Evolutionary conservation across 1,140 invertebrate genomes (phyloP).

Genomic region (Listronotus bonariensis): DNA sequence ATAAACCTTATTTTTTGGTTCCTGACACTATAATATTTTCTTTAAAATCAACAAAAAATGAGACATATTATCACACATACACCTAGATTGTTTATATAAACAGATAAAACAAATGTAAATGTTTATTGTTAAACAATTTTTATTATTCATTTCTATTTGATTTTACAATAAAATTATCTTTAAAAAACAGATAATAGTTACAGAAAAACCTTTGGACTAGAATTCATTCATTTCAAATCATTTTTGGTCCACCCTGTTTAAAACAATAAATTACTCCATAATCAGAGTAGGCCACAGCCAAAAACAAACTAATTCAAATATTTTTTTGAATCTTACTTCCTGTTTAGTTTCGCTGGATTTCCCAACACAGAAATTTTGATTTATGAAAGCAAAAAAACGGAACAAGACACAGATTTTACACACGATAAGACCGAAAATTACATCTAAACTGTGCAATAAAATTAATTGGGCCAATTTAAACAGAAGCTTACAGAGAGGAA

Average conservation of each 20-base stretch:
- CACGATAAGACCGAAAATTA: constrained; percentile 12
- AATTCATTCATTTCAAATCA: no score
- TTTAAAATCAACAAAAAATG: no score
- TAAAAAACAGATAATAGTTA: no score
- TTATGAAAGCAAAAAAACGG: not conserved
- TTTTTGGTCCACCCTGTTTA: not conserved
- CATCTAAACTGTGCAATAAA: constrained; percentile 22
- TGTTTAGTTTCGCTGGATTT: constrained; percentile 2
- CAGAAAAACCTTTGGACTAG: no score
- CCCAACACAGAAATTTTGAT: constrained; percentile 4
- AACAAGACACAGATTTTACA: constrained; percentile 9
- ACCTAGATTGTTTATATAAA: no score
- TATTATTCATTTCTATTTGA: no score
- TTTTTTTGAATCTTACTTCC: constrained; percentile 1
- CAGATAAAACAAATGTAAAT: no score
- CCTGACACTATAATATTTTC: no score
- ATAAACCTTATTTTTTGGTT: no score
- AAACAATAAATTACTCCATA: constrained; percentile 5
- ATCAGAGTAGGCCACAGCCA: not conserved
- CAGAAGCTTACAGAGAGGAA: constrained; percentile 9
- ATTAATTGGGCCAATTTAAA: constrained; percentile 29
- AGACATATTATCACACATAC: no score
- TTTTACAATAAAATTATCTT: no score
- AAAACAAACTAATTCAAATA: constrained; percentile 8
- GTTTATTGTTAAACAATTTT: no score